phyloP scores from a whole-genome alignment of 2,797 vertebrate species.

The Ctenopoma multispine region DNA sequence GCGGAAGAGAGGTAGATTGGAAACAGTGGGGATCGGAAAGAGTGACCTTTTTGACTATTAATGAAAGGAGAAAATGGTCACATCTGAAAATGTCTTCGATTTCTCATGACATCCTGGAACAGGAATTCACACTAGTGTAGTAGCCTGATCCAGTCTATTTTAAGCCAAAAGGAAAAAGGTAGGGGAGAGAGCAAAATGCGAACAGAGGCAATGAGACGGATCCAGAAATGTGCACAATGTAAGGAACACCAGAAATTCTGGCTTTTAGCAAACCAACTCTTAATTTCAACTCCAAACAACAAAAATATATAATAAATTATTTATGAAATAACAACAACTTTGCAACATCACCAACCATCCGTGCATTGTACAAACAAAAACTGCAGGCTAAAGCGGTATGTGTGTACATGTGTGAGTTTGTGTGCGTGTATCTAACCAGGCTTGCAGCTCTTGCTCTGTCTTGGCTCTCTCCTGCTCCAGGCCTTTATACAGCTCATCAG shows the following conservation, averaged over 20 bases:
- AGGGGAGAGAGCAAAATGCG: neutral
- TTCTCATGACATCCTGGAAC: slow-evolving; percentile 53
- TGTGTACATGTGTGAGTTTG: slow-evolving; percentile 3
- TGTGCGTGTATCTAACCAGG: slow-evolving; percentile 83
- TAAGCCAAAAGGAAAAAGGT: slow-evolving; percentile 9
- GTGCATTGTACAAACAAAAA: slow-evolving; percentile 8
- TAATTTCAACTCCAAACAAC: slow-evolving; percentile 15
- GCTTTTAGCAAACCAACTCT: slow-evolving; percentile 5
- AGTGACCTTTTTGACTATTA: slow-evolving; percentile 83
- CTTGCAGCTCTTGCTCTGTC: slow-evolving; percentile 88
- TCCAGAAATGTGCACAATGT: neutral
- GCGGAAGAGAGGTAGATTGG: slow-evolving; percentile 75
- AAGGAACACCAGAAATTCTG: neutral
- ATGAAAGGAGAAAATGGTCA: slow-evolving; percentile 70
- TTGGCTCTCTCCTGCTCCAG: slow-evolving; percentile 89
- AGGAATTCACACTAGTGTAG: slow-evolving; percentile 33
- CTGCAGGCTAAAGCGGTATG: neutral
- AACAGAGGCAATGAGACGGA: neutral
- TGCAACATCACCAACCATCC: neutral
- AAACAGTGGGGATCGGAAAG: slow-evolving; percentile 71
- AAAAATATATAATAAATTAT: neutral
- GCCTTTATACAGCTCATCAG: slow-evolving; percentile 90
- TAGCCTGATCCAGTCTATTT: slow-evolving; percentile 38
- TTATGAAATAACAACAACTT: slow-evolving; percentile 15
- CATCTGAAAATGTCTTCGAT: slow-evolving; percentile 50